Conservation (phyloP, 2,113 vertebrate genomes). For the Heterochromis multidens region DNA sequence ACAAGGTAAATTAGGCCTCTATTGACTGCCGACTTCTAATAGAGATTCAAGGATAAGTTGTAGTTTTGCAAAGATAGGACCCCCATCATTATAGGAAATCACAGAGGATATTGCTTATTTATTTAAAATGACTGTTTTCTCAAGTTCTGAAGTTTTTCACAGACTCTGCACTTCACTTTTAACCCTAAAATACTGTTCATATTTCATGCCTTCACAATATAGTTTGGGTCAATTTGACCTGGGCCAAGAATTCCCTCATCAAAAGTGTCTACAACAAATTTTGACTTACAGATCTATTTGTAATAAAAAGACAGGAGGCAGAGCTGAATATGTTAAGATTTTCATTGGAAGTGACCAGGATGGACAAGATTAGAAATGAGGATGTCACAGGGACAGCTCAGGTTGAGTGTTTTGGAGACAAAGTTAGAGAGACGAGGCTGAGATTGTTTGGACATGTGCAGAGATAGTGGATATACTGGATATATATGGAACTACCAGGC, state of each 20-base stretch:
- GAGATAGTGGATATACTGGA: neutral
- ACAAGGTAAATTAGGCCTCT: neutral
- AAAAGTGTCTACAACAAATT: neutral
- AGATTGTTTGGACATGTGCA: too few relatives aligned
- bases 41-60: neutral
- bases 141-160: neutral
- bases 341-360: neutral
- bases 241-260: neutral
- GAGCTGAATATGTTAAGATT: neutral
- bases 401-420: too few relatives aligned
- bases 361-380: accelerated
- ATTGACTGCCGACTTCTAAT: neutral
- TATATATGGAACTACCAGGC: neutral
- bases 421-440: neutral
- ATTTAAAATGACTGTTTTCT: neutral
- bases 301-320: neutral
- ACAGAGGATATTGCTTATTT: too few relatives aligned
- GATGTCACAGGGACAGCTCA: accelerated
- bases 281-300: neutral
- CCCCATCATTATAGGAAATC: too few relatives aligned
- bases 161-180: neutral
- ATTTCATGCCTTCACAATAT: neutral
- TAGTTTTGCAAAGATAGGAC: neutral
- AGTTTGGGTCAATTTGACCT: neutral
- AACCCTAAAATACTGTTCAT: neutral